Evolutionary conservation across 37 sponge, comb jelly and placozoan species (phyloP), one percentile per base, ranked within the genome.

Genomic region (Axinella damicornis): DNA sequence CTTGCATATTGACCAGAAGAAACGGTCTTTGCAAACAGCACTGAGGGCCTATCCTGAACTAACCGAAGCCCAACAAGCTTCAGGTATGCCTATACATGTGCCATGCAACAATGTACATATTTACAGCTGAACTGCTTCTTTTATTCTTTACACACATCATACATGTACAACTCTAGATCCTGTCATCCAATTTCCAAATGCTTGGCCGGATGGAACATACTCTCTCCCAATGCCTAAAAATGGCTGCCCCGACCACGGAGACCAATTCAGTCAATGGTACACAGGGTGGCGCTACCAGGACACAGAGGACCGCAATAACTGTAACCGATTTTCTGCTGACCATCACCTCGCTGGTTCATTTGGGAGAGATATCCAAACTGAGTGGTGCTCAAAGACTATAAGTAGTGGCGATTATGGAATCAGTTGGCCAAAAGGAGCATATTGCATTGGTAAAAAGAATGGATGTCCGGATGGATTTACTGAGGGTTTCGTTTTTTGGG

Each of bases 181-280:
- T n/a, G n/a, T n/a, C n/a, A n/a, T n/a, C n/a, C n/a, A n/a, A n/a
- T n/a, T n/a, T n/a, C n/a, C n/a, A n/a, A n/a, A n/a, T n/a, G n/a
- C n/a, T n/a, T 77, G 78, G 78, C 78, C 78, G 67, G 55, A 57
- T 31, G 78, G 63, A 27, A 77, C 78, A 13, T 77, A 77, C 31
- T 18, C 30, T 17, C 27, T 77, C 14, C 38, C 55, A 16, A 77
- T 14, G 31, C 65, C 78, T 19, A 67, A 17, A 21, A 28, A 19
- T 66, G 78, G 60, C 24, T 56, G 63, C n/a, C 63, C 63, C 15
- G 15, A 15, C 57, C n/a, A n/a, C n/a, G 57, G 38, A 53, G 76
- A 56, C 17, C 58, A 57, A 57, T 18, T 20, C 17, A 17, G 22
- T 24, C 11, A 16, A 14, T 77, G 65, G 65, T 14, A 31, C 24